A percentile compares a stretch with the other conserved stretches of the same genome.
Conservation (phyloP, 2,113 vertebrate genomes). For the Passer domesticus region DNA sequence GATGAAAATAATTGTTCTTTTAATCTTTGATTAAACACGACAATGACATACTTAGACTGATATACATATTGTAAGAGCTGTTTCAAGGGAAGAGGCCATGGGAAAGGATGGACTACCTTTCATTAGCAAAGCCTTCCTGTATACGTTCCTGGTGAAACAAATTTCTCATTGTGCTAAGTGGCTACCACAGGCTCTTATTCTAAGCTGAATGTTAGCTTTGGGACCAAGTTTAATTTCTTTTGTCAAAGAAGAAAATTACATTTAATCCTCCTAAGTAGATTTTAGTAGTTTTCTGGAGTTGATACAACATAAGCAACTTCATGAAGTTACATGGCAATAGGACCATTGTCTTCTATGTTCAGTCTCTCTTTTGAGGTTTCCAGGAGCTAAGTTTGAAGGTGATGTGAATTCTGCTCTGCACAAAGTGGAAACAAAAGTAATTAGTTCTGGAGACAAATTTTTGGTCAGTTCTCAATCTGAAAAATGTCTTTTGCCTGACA, state of each 20-base stretch:
- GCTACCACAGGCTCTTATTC: neutral
- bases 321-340: neutral
- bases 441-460: neutral
- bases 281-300: neutral
- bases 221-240: neutral
- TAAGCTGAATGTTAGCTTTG: neutral
- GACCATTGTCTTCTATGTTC: neutral
- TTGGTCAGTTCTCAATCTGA: neutral
- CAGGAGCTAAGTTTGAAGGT: neutral
- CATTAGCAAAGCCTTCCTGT: neutral
- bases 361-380: neutral
- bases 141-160: neutral
- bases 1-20: constrained; percentile 34
- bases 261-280: neutral
- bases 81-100: neutral
- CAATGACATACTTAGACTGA: neutral
- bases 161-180: neutral
- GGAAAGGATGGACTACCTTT: neutral
- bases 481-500: fast-evolving
- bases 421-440: neutral
- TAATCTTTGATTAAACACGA: constrained; percentile 31
- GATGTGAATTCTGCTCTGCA: neutral
- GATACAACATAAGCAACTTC: neutral
- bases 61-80: neutral
- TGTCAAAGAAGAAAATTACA: neutral